Conservation (phyloP, 2,113 vertebrate genomes). For the Phylloscopus trochilus region DNA sequence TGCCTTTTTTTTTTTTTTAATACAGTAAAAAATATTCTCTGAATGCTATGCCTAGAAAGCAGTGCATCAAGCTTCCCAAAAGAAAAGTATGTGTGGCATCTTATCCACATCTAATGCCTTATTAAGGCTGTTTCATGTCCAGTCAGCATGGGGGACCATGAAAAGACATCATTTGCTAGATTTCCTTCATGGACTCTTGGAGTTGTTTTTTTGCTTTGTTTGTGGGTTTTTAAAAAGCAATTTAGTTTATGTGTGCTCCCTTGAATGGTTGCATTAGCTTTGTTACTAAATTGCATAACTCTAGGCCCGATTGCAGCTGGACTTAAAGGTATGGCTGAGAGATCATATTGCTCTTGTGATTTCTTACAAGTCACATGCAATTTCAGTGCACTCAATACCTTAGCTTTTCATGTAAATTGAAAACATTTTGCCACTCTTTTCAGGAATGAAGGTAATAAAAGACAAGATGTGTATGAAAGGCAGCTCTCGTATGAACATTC, state of each 20-base stretch:
- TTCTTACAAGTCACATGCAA: background rate
- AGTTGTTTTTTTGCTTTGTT: rapidly evolving
- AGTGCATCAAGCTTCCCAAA: background rate
- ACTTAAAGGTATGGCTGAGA: background rate
- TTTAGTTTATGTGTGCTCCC: background rate
- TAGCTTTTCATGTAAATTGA: background rate
- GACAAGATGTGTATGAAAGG: background rate
- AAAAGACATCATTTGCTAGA: background rate
- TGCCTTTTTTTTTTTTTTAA: background rate
- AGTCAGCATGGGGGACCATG: background rate
- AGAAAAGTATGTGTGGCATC: background rate
- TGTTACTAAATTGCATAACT: background rate
- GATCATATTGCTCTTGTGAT: background rate
- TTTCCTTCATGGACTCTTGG: background rate
- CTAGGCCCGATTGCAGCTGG: background rate
- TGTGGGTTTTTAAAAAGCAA: background rate
- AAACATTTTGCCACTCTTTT: background rate
- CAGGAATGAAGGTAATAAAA: background rate
- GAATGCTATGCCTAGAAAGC: background rate
- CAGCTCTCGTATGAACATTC: background rate
- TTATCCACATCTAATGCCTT: background rate
- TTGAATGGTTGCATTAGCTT: background rate
- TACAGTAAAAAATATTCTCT: background rate
- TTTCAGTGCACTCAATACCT: background rate
- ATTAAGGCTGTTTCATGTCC: background rate